Evolutionary conservation across 2,888 invertebrate species (phyloP).

Genomic region (Lottia gigantea): DNA sequence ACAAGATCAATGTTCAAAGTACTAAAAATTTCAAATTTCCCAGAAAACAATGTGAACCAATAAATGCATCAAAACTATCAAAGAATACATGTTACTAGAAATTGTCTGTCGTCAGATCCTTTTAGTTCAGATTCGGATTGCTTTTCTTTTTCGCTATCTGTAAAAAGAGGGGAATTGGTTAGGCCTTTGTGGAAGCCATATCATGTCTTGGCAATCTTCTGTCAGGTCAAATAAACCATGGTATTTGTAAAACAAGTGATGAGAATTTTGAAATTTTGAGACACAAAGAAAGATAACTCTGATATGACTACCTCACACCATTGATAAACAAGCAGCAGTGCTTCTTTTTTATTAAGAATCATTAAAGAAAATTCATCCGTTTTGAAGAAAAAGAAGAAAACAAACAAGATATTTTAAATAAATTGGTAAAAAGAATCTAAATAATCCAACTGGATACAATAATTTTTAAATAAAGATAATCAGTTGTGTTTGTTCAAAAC

Average conservation of each 20-base stretch:
- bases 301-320: neutral
- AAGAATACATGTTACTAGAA: neutral
- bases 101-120: neutral
- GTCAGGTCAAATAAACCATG: too few relatives aligned
- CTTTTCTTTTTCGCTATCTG: neutral
- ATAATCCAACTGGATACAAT: too few relatives aligned
- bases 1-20: too few relatives aligned
- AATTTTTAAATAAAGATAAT: too few relatives aligned
- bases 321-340: neutral
- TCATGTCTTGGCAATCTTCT: neutral
- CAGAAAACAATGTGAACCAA: too few relatives aligned
- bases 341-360: neutral
- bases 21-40: too few relatives aligned
- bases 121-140: slow-evolving; percentile 1
- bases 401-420: neutral
- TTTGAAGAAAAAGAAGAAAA: too few relatives aligned
- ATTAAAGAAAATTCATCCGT: too few relatives aligned
- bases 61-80: too few relatives aligned
- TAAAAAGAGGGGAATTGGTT: slow-evolving; percentile 5
- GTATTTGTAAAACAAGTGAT: neutral
- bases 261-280: neutral
- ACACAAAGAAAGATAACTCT: neutral
- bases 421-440: neutral
- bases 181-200: neutral
- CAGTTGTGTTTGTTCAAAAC: too few relatives aligned